Evolutionary conservation across 2,797 vertebrate genomes (phyloP), one percentile per base, ranked within the genome.

Genomic region (Champsocephalus esox): DNA sequence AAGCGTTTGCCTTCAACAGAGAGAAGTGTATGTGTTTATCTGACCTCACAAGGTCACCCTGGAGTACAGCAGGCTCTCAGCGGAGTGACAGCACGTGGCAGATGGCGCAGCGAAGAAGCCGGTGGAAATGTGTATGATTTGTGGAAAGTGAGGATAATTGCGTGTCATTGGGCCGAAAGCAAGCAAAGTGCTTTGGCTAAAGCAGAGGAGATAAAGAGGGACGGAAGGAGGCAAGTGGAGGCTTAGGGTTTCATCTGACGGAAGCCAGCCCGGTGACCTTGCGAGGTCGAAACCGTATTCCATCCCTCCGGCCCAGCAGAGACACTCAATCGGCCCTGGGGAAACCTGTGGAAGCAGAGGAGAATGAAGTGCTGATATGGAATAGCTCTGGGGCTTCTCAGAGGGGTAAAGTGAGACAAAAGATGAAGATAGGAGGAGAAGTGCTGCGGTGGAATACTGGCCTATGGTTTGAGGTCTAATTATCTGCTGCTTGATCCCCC

Each of bases 161-260:
- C 77, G 62, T 84, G 81, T 75, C 72, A 66, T 46, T 80, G 84
- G 70, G 56, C 65, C 12, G 50, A 44, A 82, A 74, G 59, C 24
- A 74, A 67, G 60, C 54, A 38, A 16, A 75, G 78, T 55, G 73
- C 64, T 78, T 64, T 73, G 74, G 57, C 60, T 83, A 58, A 57
- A 58, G 75, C 32, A 24, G 78, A 32, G 62, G 52, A 34, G 64
- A 24, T 60, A 62, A 54, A 66, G 54, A 57, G 56, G 28, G 38
- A 58, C 24, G 59, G 64, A 68, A 71, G 56, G 70, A 72, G 66
- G 63, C 66, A 85, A 84, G 83, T 80, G 49, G 74, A 82, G 90
- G 92, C 91, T 90, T 94, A 76, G 61, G 64, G 86, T 95, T 94
- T 94, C 93, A 79, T 85, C 75, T 84, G 82, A 90, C 91, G 87